Percentiles rank a stretch among this genome's conserved stretches.
Evolutionary conservation across 2,888 invertebrate genomes (phyloP).

Genomic region (Nephrotoma flavescens): DNA sequence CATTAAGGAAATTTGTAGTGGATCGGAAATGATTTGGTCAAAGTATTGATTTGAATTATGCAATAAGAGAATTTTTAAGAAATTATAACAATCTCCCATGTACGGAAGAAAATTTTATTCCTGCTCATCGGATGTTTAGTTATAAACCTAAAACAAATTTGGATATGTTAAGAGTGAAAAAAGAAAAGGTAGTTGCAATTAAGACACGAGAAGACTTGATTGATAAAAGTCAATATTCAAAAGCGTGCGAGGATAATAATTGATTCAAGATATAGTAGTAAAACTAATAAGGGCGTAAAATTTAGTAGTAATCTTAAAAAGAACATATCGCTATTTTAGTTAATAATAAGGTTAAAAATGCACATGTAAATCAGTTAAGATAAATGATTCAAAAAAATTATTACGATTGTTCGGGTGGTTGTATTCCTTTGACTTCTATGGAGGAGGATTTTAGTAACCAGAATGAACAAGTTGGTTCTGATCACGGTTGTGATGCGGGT

Average conservation of each 20-base stretch:
- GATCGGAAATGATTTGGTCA: not conserved
- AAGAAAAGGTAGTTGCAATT: not conserved
- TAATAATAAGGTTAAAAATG: not conserved
- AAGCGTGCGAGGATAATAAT: no score
- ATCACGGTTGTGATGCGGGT: not conserved
- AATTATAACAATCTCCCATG: not conserved
- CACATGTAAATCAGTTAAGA: not conserved
- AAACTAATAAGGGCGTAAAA: no score
- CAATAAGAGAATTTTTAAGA: not conserved
- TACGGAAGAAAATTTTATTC: not conserved
- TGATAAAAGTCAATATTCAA: no score
- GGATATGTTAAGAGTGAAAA: not conserved
- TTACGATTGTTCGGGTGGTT: not conserved
- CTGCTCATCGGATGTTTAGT: not conserved
- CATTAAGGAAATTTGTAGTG: not conserved
- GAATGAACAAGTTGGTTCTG: no score
- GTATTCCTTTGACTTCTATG: not conserved
- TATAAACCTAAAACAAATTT: not conserved
- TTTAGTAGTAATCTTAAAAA: not conserved
- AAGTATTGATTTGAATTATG: not conserved
- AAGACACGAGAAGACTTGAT: no score
- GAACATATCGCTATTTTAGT: not conserved
- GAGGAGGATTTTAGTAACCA: not conserved
- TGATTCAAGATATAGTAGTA: no score
- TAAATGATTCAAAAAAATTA: not conserved